phyloP scores from a whole-genome alignment of 2,113 vertebrate genomes.

The Mandrillus leucophaeus region DNA sequence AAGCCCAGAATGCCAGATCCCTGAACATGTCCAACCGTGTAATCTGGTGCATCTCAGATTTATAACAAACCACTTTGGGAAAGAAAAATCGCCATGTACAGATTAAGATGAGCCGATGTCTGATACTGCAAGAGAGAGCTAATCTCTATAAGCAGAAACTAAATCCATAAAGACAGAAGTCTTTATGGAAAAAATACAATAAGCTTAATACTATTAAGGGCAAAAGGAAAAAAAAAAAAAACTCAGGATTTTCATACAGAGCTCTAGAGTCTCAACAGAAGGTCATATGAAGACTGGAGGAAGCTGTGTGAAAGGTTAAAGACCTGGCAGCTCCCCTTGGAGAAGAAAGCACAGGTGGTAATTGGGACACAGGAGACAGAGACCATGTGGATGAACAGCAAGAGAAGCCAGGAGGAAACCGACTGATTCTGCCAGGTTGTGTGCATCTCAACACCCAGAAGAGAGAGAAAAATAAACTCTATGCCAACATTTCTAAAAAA shows the following conservation, averaged over 20 bases:
- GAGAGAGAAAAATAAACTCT: neutral
- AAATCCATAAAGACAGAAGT: neutral
- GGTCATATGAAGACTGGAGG: neutral
- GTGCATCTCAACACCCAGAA: neutral
- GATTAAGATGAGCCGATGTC: neutral
- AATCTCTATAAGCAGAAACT: neutral
- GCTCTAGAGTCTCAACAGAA: neutral
- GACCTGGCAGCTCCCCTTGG: neutral
- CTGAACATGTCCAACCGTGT: neutral
- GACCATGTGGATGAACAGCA: neutral
- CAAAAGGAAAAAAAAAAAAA: neutral
- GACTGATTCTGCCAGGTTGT: too few species aligned
- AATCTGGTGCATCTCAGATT: neutral
- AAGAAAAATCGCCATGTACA: neutral
- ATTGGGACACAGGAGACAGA: neutral
- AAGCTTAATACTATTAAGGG: neutral
- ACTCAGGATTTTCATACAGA: neutral
- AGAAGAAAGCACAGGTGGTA: neutral
- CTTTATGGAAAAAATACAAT: neutral
- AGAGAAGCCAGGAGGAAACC: neutral
- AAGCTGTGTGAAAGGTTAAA: neutral
- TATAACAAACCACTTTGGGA: neutral
- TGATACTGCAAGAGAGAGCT: neutral
- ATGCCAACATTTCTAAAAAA: neutral
- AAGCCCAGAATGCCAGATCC: neutral